These are phyloP conservation scores for Anser brachyrhynchus DNA, from an alignment of 2,113 vertebrate species.

Conservation along the genomic window DNA sequence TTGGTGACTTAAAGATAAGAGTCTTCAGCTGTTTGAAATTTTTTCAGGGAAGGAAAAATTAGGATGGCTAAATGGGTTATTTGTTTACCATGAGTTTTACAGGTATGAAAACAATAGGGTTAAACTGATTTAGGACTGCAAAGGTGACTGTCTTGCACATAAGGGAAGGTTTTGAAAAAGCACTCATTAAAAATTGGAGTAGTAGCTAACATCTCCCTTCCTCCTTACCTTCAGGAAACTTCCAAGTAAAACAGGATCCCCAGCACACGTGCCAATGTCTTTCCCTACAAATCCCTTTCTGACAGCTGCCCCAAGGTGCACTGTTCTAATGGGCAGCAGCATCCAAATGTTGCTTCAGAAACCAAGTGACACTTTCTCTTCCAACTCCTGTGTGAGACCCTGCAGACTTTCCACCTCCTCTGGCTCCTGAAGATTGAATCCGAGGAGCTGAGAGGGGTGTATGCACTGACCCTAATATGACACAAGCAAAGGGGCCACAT, in stretches of 20 bases:
- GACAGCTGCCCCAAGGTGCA: accelerated
- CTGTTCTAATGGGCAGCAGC: not conserved
- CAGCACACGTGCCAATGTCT: accelerated
- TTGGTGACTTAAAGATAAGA: not conserved
- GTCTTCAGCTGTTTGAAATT: not conserved
- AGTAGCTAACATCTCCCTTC: not conserved
- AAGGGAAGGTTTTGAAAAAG: not conserved
- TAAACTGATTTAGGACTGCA: not conserved
- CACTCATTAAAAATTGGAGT: not conserved
- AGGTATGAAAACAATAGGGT: not conserved
- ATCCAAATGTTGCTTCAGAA: accelerated
- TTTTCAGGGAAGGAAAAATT: not conserved
- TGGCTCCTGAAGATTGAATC: not conserved
- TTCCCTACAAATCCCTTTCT: not conserved
- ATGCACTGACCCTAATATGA: accelerated
- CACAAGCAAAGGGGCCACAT: not conserved
- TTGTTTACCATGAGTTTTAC: not conserved
- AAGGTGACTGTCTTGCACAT: accelerated
- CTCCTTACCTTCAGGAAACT: not conserved
- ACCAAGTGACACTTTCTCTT: not conserved
- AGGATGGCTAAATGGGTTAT: too few species aligned
- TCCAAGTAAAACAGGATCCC: not conserved
- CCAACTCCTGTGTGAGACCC: not conserved
- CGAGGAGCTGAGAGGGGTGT: not conserved
- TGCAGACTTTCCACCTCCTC: not conserved